phyloP scores from a whole-genome alignment of 2,888 invertebrate species.

The Cerastoderma edule region DNA sequence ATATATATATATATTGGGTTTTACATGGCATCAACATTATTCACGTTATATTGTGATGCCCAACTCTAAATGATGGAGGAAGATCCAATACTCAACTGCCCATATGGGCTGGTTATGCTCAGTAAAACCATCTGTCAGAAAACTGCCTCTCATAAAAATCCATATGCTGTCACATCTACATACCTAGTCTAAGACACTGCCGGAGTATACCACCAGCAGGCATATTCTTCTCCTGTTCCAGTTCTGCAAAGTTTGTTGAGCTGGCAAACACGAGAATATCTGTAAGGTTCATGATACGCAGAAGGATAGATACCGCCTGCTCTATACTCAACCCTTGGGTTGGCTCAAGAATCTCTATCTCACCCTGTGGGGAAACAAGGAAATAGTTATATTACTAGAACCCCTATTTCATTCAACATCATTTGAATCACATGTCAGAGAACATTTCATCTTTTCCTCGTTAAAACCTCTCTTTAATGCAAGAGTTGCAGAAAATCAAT shows the following conservation, averaged over 20 bases:
- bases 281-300: conserved; percentile 98
- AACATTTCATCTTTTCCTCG: no score
- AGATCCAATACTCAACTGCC: no score
- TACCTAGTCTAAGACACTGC: conserved; percentile 94
- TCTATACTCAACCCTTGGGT: conserved; percentile 99
- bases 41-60: no score
- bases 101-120: no score
- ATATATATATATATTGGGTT: no score
- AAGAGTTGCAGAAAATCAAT: no score
- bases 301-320: conserved; percentile 98
- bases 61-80: no score
- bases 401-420: no score
- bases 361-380: conserved; percentile 88
- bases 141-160: neutral
- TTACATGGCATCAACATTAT: no score
- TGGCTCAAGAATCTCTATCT: conserved; percentile 98
- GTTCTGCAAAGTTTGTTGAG: conserved; percentile 97
- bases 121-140: no score
- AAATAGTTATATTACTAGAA: neutral
- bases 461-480: no score
- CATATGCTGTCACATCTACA: conserved; percentile 25
- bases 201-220: conserved; percentile 99
- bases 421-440: no score
- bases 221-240: conserved; percentile 99
- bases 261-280: conserved; percentile 99